A percentile compares a stretch with the other conserved stretches of the same genome.
Evolutionary conservation across 1,140 invertebrate species (phyloP).

Genomic region (Panonychus citri): DNA sequence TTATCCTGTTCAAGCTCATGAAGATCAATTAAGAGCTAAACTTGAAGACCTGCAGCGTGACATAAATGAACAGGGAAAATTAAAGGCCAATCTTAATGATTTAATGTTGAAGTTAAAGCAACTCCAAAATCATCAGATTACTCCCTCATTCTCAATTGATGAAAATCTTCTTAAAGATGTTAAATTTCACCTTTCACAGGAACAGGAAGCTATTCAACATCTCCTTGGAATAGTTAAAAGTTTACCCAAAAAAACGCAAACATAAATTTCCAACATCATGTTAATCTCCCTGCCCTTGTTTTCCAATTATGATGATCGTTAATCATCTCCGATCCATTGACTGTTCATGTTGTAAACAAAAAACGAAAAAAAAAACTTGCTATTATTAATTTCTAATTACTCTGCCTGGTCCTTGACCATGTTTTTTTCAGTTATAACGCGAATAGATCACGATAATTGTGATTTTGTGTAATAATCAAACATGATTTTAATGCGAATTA

Average conservation of each 20-base stretch:
- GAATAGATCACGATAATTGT: too few relatives aligned
- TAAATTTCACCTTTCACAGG: conserved; percentile 44
- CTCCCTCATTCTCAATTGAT: conserved; percentile 29
- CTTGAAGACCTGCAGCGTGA: conserved; percentile 61
- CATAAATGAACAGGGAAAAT: conserved; percentile 68
- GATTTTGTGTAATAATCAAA: too few relatives aligned
- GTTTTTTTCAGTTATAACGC: too few relatives aligned
- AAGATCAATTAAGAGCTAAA: conserved; percentile 57
- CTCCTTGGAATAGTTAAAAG: conserved; percentile 27
- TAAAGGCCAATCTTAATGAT: conserved; percentile 71
- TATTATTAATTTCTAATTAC: too few relatives aligned
- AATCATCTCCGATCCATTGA: too few relatives aligned
- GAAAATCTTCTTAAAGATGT: conserved; percentile 35
- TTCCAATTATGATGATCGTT: too few relatives aligned
- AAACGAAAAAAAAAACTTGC: too few relatives aligned
- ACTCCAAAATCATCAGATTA: conserved; percentile 36
- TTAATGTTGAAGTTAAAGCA: conserved; percentile 53
- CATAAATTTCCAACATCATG: too few relatives aligned
- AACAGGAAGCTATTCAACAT: conserved; percentile 59
- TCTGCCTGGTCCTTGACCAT: too few relatives aligned
- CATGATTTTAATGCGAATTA: too few relatives aligned
- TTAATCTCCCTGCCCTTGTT: too few relatives aligned
- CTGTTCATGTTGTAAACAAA: too few relatives aligned
- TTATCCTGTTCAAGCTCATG: conserved; percentile 56
- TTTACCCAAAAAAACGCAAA: neutral